phyloP scores from a whole-genome alignment of 2,113 vertebrate species.

The Caracal caracal region DNA sequence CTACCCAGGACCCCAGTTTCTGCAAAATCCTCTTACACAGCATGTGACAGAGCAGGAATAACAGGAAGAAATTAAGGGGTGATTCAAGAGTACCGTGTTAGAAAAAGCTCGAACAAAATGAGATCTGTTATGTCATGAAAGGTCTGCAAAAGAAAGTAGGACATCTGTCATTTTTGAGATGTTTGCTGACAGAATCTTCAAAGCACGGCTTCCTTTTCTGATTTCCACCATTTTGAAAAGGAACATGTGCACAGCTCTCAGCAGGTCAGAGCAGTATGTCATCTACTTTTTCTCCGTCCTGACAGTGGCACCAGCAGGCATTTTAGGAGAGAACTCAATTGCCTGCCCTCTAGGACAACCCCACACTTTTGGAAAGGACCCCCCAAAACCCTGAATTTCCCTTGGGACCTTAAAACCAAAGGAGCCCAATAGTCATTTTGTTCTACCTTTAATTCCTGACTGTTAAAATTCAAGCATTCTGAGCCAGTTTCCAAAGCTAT shows the following conservation, averaged over 20 bases:
- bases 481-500: constrained; percentile 59
- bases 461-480: constrained; percentile 47
- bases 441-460: constrained; percentile 34
- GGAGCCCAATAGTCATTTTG: not conserved
- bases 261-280: not conserved
- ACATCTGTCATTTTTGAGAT: constrained; percentile 9
- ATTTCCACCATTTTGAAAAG: constrained; percentile 52
- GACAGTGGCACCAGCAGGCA: not conserved
- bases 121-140: constrained; percentile 57
- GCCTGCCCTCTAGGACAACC: not conserved
- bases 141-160: constrained; percentile 24
- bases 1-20: not conserved
- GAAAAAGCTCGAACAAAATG: constrained; percentile 41
- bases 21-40: not conserved
- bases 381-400: not conserved
- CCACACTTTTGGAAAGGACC: not conserved
- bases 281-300: not conserved
- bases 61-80: constrained; percentile 25
- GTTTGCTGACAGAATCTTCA: constrained; percentile 58
- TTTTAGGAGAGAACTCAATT: not conserved
- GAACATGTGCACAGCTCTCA: not conserved
- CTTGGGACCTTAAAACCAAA: not conserved
- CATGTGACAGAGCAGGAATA: not conserved
- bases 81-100: not conserved
- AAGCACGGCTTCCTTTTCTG: constrained; percentile 20